These are phyloP conservation scores for Drosophila burlai DNA, from an alignment of 1,140 invertebrate species.

Conservation along the genomic window DNA sequence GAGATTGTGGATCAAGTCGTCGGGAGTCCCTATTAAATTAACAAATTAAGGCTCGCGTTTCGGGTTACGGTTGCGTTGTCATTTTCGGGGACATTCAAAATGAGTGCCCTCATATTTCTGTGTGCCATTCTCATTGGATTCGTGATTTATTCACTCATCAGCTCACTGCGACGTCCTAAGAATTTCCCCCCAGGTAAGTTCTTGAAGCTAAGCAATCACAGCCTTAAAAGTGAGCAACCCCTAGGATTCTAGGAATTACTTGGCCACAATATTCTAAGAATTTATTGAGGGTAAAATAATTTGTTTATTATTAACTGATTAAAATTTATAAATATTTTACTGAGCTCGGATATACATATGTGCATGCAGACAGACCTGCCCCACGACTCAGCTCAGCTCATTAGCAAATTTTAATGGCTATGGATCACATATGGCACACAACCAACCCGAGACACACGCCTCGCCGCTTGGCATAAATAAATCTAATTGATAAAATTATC, in stretches of 20 bases:
- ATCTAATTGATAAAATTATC: conserved; percentile 68
- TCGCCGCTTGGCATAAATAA: conserved; percentile 48
- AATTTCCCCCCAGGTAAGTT: conserved; percentile 81
- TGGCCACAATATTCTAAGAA: not conserved
- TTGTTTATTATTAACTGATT: not conserved
- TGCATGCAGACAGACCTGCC: conserved; percentile 30
- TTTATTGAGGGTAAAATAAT: not conserved
- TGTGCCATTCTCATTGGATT: conserved; percentile 56
- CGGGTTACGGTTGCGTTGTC: conserved; percentile 4
- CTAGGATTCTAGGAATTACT: conserved; percentile 3
- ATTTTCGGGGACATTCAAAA: conserved; percentile 19
- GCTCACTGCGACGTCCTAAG: conserved; percentile 62
- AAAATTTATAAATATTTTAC: not conserved
- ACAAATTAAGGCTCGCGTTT: conserved; percentile 17
- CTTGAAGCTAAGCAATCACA: not conserved
- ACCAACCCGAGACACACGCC: conserved; percentile 27
- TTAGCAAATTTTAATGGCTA: conserved; percentile 41
- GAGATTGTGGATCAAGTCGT: conserved; percentile 3
- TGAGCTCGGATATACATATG: not conserved
- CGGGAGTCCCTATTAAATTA: conserved; percentile 4
- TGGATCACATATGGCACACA: conserved; percentile 15
- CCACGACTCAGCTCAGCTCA: conserved; percentile 28
- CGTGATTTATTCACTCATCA: conserved; percentile 59
- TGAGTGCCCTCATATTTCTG: conserved; percentile 68
- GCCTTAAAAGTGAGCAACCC: not conserved